Conservation (phyloP, 2,888 invertebrate species). For the Drosophila borborema region DNA sequence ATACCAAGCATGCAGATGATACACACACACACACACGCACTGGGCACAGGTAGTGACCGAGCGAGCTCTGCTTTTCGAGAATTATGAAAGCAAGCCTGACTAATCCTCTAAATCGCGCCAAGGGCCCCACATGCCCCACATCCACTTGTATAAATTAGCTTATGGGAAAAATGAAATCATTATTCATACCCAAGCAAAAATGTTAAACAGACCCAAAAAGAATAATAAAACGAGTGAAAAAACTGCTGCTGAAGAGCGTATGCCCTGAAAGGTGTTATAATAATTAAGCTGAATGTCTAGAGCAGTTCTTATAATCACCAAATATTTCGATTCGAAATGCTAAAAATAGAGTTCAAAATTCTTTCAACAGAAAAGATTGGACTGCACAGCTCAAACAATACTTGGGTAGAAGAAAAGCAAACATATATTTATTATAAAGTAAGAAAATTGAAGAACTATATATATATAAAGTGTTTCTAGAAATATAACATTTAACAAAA, state of each 20-base stretch:
- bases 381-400: not conserved
- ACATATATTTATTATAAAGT: not conserved
- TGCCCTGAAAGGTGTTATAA: constrained; percentile 52
- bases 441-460: not conserved
- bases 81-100: constrained; percentile 82
- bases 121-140: constrained; percentile 61
- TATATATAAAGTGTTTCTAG: not conserved
- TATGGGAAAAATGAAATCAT: constrained; percentile 83
- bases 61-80: constrained; percentile 60
- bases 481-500: not conserved
- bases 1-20: constrained; percentile 68
- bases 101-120: constrained; percentile 82
- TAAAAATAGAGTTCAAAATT: not conserved
- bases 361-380: not conserved
- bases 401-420: not conserved
- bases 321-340: not conserved
- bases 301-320: constrained; percentile 3
- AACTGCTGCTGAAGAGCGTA: constrained; percentile 15
- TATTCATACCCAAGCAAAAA: constrained; percentile 79
- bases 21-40: constrained; percentile 33
- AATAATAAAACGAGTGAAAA: constrained; percentile 4
- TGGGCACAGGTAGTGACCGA: constrained; percentile 56
- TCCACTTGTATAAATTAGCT: constrained; percentile 82
- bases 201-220: constrained; percentile 63
- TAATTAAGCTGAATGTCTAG: constrained; percentile 39